phyloP scores from a whole-genome alignment of 2,888 invertebrate genomes.

The Plusia festucae region DNA sequence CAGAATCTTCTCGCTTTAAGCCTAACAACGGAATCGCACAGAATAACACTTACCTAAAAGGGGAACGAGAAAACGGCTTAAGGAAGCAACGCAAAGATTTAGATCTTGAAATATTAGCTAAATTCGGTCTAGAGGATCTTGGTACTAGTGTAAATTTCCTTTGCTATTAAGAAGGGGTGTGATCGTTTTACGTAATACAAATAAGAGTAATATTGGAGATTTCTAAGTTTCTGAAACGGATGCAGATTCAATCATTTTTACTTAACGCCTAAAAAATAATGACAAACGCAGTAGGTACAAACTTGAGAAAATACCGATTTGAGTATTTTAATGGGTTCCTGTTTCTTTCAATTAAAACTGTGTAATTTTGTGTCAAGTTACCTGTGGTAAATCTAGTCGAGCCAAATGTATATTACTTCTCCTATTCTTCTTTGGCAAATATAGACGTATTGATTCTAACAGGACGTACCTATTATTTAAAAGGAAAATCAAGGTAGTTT shows the following conservation, averaged over 20 bases:
- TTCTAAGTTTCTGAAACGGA: not conserved
- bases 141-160: constrained; percentile 50
- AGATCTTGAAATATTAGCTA: constrained; percentile 59
- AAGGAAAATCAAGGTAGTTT: too few relatives aligned
- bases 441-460: too few relatives aligned
- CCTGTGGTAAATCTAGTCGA: too few relatives aligned
- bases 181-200: constrained; percentile 6
- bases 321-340: too few relatives aligned
- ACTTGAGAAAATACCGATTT: too few relatives aligned
- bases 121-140: constrained; percentile 47
- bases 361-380: too few relatives aligned
- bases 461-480: too few relatives aligned
- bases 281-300: too few relatives aligned
- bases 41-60: constrained; percentile 58
- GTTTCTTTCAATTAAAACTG: too few relatives aligned
- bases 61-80: constrained; percentile 53
- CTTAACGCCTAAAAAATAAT: not conserved
- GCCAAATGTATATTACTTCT: too few relatives aligned
- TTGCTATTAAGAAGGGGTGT: constrained; percentile 18
- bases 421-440: too few relatives aligned
- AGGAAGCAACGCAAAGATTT: constrained; percentile 50
- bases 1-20: constrained; percentile 39
- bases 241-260: not conserved
- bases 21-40: constrained; percentile 47
- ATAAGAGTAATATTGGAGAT: not conserved